Conservation (phyloP, 2,113 vertebrate genomes). For the Puntigrus tetrazona region DNA sequence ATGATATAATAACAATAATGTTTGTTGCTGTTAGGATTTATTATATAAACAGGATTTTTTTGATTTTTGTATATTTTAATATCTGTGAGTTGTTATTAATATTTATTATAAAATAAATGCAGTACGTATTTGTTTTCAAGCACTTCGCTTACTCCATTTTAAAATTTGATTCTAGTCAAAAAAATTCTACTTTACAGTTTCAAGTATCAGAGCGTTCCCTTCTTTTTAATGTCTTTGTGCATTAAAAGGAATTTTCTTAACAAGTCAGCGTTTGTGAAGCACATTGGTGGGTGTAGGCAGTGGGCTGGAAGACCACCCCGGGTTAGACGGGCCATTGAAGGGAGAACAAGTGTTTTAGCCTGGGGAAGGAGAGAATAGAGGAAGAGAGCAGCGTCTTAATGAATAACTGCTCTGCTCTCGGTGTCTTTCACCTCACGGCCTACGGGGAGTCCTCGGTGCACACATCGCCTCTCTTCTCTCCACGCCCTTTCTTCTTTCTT, state of each 20-base stretch:
- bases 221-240: neutral
- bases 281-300: conserved; percentile 53
- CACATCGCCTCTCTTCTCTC: conserved; percentile 8
- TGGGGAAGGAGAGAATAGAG: conserved; percentile 60
- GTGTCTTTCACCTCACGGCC: conserved; percentile 48
- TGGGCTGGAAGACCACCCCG: conserved; percentile 72
- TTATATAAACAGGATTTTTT: too few relatives aligned
- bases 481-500: conserved; percentile 4
- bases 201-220: neutral
- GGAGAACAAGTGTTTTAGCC: conserved; percentile 65
- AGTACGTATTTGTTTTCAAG: neutral
- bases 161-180: too few relatives aligned
- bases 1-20: too few relatives aligned
- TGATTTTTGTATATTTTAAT: too few relatives aligned
- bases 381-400: conserved; percentile 66
- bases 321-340: conserved; percentile 65
- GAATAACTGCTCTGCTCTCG: conserved; percentile 66
- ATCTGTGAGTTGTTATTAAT: neutral
- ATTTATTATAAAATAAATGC: neutral
- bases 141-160: neutral
- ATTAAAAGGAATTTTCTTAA: neutral
- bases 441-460: conserved; percentile 46
- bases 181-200: too few relatives aligned
- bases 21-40: too few relatives aligned
- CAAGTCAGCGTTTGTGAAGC: neutral